Evolutionary conservation across 2,113 vertebrate species (phyloP).

Genomic region (Camelus dromedarius): DNA sequence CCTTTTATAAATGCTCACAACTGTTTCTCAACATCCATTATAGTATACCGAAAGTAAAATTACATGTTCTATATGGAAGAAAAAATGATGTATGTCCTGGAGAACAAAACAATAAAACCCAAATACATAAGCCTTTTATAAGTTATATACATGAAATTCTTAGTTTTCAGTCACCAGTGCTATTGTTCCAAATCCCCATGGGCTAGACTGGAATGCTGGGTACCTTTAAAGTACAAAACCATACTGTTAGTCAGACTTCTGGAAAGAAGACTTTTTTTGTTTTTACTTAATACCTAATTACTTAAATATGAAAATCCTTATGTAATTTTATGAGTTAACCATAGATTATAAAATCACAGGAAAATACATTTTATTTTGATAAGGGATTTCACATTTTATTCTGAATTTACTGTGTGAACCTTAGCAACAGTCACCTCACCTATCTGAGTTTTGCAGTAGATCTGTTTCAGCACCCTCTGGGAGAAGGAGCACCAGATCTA

Average conservation of each 20-base stretch:
- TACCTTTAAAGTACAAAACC: background rate
- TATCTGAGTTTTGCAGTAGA: constrained; percentile 94
- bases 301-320: constrained; percentile 54
- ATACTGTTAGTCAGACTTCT: background rate
- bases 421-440: constrained; percentile 85
- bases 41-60: constrained; percentile 18
- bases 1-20: background rate
- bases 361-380: background rate
- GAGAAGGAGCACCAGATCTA: constrained; percentile 90
- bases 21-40: constrained; percentile 5
- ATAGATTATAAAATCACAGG: constrained; percentile 10
- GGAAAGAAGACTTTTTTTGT: constrained; percentile 46
- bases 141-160: background rate
- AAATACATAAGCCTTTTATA: background rate
- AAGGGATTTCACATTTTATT: background rate
- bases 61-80: background rate
- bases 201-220: background rate
- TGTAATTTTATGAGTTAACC: constrained; percentile 42
- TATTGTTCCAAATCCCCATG: background rate
- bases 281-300: constrained; percentile 23
- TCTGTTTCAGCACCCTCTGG: constrained; percentile 94
- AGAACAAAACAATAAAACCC: constrained; percentile 42
- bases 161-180: constrained; percentile 2
- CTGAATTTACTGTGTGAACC: background rate
- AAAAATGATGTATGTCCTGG: background rate